Conservation (phyloP, 1,140 invertebrate species). For the Caenorhabditis remanei region DNA sequence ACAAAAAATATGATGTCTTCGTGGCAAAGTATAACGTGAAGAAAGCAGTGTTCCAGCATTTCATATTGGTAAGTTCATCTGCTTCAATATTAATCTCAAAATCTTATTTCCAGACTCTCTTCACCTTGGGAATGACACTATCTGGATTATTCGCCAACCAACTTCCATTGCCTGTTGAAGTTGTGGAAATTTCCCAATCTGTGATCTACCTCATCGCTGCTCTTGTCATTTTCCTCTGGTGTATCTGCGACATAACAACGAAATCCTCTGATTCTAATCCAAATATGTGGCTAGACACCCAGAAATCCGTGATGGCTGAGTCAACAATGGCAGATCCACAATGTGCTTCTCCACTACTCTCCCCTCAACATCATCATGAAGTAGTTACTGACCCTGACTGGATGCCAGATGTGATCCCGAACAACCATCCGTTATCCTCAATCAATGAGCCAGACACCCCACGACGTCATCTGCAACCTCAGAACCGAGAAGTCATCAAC, state of each 20-base stretch:
- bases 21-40: conserved; percentile 58
- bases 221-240: conserved; percentile 42
- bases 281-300: conserved; percentile 53
- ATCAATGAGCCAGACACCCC: conserved; percentile 42
- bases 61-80: conserved; percentile 54
- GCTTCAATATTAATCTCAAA: not conserved
- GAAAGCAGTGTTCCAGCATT: conserved; percentile 62
- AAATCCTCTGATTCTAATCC: conserved; percentile 8
- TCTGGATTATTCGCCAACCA: conserved; percentile 42
- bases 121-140: conserved; percentile 46
- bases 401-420: conserved; percentile 61
- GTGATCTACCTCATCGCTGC: conserved; percentile 16
- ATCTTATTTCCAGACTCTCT: conserved; percentile 42
- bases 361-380: conserved; percentile 6
- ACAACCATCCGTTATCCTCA: conserved; percentile 18
- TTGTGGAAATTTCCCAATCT: conserved; percentile 15
- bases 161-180: not conserved
- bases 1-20: conserved; percentile 62
- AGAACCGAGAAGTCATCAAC: conserved; percentile 31
- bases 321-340: conserved; percentile 48
- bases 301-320: conserved; percentile 51
- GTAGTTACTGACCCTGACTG: conserved; percentile 23
- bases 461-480: conserved; percentile 27
- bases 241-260: not conserved
- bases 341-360: conserved; percentile 15